Percentiles rank a stretch among this genome's conserved stretches.
These are phyloP conservation scores for Heterotilapia buettikoferi DNA, from an alignment of 2,113 vertebrate species.

Conservation along the genomic window DNA sequence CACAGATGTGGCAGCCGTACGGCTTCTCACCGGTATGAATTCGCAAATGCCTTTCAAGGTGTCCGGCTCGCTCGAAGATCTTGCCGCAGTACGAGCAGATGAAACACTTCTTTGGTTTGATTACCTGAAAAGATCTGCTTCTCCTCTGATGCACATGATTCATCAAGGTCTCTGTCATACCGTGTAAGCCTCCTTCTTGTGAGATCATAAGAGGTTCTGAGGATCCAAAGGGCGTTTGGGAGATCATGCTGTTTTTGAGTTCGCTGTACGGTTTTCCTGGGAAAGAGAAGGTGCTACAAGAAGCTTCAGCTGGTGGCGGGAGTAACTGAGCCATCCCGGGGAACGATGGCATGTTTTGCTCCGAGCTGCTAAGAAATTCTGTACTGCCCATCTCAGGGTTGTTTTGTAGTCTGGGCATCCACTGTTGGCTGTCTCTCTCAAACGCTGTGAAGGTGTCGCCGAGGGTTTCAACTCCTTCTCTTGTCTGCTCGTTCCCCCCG, in stretches of 20 bases:
- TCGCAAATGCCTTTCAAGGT: conserved; percentile 63
- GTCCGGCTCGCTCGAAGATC: conserved; percentile 57
- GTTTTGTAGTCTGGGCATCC: conserved; percentile 28
- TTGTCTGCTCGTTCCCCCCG: not conserved
- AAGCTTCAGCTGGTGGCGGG: not conserved
- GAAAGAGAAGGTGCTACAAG: conserved; percentile 34
- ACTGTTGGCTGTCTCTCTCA: conserved; percentile 14
- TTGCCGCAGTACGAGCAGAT: conserved; percentile 68
- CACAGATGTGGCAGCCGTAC: conserved; percentile 66
- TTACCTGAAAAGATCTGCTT: not conserved
- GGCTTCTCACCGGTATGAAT: conserved; percentile 73
- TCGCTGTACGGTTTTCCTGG: conserved; percentile 17
- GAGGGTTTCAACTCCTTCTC: not conserved
- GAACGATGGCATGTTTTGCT: not conserved
- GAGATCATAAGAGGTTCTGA: not conserved
- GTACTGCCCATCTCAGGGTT: not conserved
- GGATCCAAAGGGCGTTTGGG: not conserved
- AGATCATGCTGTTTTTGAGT: not conserved
- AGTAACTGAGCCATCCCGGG: not conserved
- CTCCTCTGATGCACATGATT: not conserved
- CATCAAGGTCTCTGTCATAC: not conserved
- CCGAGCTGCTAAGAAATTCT: not conserved
- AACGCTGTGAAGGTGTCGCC: not conserved
- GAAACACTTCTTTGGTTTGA: conserved; percentile 58
- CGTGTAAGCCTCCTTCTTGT: not conserved